Evolutionary conservation across 2,888 invertebrate species (phyloP).

Genomic region (Cerceris ruficornis): DNA sequence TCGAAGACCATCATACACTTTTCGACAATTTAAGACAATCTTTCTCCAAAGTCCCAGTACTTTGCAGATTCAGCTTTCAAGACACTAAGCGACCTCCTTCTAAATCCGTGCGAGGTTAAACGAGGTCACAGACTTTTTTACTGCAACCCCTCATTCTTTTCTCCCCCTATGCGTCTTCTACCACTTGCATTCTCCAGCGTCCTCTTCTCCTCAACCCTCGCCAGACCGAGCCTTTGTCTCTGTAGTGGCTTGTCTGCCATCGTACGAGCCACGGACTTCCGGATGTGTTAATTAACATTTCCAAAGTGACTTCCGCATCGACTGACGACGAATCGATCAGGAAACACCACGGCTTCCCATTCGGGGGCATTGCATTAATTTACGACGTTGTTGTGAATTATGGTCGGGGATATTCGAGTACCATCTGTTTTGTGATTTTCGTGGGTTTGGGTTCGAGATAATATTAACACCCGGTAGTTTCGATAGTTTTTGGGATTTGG

Average conservation of each 20-base stretch:
- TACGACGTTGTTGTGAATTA: neutral
- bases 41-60: neutral
- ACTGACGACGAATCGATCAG: constrained; percentile 43
- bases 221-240: neutral
- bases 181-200: neutral
- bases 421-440: neutral
- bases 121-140: constrained; percentile 34
- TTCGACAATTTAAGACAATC: no score
- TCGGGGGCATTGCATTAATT: constrained; percentile 19
- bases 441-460: no score
- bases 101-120: constrained; percentile 33
- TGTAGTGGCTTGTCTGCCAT: constrained; percentile 4
- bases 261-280: constrained; percentile 2
- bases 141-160: neutral
- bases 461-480: no score
- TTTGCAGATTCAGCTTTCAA: constrained; percentile 36
- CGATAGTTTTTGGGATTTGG: no score
- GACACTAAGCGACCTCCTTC: constrained; percentile 32
- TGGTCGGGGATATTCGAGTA: neutral
- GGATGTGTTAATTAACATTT: constrained; percentile 51
- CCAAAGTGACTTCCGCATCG: constrained; percentile 39
- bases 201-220: neutral
- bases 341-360: constrained; percentile 18
- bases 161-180: neutral
- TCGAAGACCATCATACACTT: no score